Evolutionary conservation across 2,113 vertebrate genomes (phyloP), one percentile per base, ranked within the genome.

Genomic region (Callionymus lyra): DNA sequence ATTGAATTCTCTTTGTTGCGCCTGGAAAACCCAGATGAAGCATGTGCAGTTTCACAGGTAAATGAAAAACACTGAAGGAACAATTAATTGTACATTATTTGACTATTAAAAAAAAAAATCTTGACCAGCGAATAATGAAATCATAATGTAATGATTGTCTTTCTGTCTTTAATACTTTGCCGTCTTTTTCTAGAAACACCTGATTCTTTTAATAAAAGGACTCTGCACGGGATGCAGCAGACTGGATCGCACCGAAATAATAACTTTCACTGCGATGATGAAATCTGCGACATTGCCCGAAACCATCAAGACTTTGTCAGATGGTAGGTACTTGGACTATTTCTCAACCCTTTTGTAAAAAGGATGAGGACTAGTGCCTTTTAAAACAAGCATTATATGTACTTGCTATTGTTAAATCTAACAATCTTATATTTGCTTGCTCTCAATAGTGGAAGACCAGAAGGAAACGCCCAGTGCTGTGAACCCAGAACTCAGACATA

Each of bases 181-280:
- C 8, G 8, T 27, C 21, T 36, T 51, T 51, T 27, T 17, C 44
- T 56, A 99, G 95, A 99, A 99, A 77, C 93, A 99, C 79, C 86
- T 99, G 77, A 99, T 99, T 58, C 91, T 99, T 17, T 82, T 99
- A 59, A 98, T 99, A 79, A 99, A 99, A 79, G 95, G 94, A 56
- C 84, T 99, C 58, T 98, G 95, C 70, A 99, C 91, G 0, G 94
- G 94, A 69, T 93, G 90, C 76, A 99, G 95, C 83, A 89, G 93
- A 56, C 77, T 99, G 41, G 94, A 98, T 74, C 85, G 95, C 31
- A 99, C 95, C 0, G 95, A 99, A 66, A 98, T 99, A 33, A 98
- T 99, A 57, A 99, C 94, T 15, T 99, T 99, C 64, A 99, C 95
- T 9, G 95, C 95, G 0, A 99, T 99, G 95, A 99, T 99, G 95